phyloP scores from a whole-genome alignment of 2,113 vertebrate species.

The Beaufortia kweichowensis region DNA sequence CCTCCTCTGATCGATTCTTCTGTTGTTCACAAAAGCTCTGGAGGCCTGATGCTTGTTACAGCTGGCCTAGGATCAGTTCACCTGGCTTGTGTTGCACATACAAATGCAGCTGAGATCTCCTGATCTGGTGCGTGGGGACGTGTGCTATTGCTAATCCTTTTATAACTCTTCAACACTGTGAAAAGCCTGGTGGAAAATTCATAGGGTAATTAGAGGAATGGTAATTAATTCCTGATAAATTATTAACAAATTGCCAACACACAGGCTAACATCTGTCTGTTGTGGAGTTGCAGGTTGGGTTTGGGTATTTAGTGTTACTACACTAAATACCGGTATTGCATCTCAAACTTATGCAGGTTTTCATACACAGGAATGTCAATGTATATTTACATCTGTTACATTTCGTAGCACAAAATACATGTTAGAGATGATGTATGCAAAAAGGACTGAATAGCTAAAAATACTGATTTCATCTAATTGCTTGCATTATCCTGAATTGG shows the following conservation, averaged over 20 bases:
- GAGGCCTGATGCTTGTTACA: constrained; percentile 31
- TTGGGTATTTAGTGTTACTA: not conserved
- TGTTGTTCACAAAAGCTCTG: constrained; percentile 17
- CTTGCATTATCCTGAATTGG: too few relatives aligned
- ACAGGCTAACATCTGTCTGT: constrained; percentile 38
- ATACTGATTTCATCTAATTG: too few relatives aligned
- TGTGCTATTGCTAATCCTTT: constrained; percentile 31
- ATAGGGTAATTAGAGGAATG: constrained; percentile 45
- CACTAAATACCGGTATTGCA: constrained; percentile 36
- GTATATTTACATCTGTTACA: too few relatives aligned
- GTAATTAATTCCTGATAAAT: constrained; percentile 52
- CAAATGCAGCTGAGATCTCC: constrained; percentile 14
- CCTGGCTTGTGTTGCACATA: constrained; percentile 21
- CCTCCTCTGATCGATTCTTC: constrained; percentile 33
- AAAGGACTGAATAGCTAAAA: too few relatives aligned
- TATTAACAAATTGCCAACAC: constrained; percentile 49
- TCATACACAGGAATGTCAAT: too few relatives aligned
- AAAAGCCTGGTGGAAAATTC: constrained; percentile 41
- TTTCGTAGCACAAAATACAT: too few relatives aligned
- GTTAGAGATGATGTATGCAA: too few relatives aligned
- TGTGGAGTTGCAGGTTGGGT: not conserved
- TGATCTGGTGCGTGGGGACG: constrained; percentile 5
- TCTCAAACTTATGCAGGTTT: too few relatives aligned
- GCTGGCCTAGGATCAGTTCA: constrained; percentile 19
- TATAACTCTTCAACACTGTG: constrained; percentile 25